Conservation (phyloP, 2,113 vertebrate species). For the Lasiurus borealis region DNA sequence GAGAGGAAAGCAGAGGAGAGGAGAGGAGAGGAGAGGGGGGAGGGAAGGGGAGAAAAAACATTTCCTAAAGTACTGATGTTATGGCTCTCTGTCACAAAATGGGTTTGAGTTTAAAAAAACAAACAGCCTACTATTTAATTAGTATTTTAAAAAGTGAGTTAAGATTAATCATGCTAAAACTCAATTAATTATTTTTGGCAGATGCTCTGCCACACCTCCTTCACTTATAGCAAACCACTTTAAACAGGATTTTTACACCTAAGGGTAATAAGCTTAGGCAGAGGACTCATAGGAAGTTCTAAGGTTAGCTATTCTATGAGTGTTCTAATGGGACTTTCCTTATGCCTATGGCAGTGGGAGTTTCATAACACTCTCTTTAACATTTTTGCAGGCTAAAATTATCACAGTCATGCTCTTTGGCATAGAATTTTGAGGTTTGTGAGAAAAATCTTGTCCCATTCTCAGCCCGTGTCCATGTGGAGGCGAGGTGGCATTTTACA, state of each 20-base stretch:
- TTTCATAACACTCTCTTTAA: constrained; percentile 66
- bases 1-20: no score
- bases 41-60: not conserved
- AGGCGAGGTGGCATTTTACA: constrained; percentile 80
- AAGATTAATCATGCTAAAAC: constrained; percentile 17
- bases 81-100: constrained; percentile 22
- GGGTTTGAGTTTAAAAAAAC: not conserved
- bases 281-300: not conserved
- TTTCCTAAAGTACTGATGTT: not conserved
- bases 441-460: constrained; percentile 78
- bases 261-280: not conserved
- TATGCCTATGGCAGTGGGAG: not conserved
- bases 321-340: not conserved
- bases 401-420: constrained; percentile 81
- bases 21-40: no score
- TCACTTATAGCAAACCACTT: not conserved
- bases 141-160: constrained; percentile 17
- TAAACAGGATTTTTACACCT: not conserved
- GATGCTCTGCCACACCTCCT: not conserved
- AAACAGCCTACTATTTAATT: not conserved
- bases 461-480: constrained; percentile 80
- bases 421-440: constrained; percentile 77
- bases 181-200: not conserved
- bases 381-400: constrained; percentile 78
- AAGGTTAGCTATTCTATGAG: not conserved